These are phyloP conservation scores for Cynoglossus semilaevis DNA, from an alignment of 2,113 vertebrate species.

Conservation along the genomic window DNA sequence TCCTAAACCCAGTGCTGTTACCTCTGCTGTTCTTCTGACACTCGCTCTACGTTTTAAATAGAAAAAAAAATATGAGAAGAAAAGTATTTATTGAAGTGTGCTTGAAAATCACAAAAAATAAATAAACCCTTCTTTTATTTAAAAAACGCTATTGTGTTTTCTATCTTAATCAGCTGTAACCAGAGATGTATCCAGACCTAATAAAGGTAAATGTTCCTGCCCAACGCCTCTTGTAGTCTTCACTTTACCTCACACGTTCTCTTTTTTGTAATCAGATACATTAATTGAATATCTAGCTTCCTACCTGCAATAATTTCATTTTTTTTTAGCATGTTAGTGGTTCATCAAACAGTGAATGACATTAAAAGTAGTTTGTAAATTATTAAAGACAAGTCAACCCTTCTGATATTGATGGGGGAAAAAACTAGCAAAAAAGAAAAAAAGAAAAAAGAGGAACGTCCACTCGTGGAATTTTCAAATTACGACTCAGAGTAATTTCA, in stretches of 20 bases:
- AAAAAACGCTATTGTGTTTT: constrained; percentile 77
- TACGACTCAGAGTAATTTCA: too few species aligned
- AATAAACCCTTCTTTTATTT: constrained; percentile 77
- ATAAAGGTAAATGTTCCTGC: constrained; percentile 76
- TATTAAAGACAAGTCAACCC: too few species aligned
- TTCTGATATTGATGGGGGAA: too few species aligned
- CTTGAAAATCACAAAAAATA: constrained; percentile 67
- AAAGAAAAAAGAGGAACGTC: too few species aligned
- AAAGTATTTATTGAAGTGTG: constrained; percentile 81
- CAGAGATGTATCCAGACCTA: constrained; percentile 68
- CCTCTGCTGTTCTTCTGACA: constrained; percentile 47
- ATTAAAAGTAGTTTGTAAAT: too few species aligned
- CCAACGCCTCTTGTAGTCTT: constrained; percentile 6
- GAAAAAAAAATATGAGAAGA: constrained; percentile 37
- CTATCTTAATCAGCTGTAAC: constrained; percentile 73
- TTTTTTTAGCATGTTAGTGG: too few species aligned
- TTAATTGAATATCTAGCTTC: too few species aligned
- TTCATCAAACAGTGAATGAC: too few species aligned
- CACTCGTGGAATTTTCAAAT: too few species aligned
- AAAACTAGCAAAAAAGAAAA: too few species aligned
- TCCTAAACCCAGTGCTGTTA: constrained; percentile 53
- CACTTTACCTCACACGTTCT: background rate
- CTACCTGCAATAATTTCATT: too few species aligned
- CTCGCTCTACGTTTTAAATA: constrained; percentile 62
- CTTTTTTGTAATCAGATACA: too few species aligned